phyloP scores from a whole-genome alignment of 2,888 invertebrate genomes.

The Pyralis farinalis region DNA sequence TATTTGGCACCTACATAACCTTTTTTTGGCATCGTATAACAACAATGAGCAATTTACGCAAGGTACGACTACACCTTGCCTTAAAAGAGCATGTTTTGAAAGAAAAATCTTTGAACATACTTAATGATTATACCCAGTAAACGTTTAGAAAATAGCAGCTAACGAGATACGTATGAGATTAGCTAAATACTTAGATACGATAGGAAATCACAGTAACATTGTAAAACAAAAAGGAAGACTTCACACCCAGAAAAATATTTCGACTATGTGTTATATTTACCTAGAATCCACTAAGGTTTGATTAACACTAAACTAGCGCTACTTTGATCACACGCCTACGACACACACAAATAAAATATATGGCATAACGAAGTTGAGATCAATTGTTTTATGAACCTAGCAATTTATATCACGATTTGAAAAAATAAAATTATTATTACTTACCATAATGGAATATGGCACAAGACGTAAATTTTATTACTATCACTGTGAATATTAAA shows the following conservation, averaged over 20 bases:
- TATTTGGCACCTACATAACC: slow-evolving; percentile 30
- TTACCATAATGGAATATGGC: slow-evolving; percentile 8
- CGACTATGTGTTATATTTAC: background rate
- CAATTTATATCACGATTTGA: background rate
- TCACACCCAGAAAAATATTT: background rate
- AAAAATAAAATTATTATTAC: slow-evolving; percentile 22
- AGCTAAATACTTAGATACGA: background rate
- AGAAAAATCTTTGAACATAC: no score
- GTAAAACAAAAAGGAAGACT: background rate
- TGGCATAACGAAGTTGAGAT: slow-evolving; percentile 16
- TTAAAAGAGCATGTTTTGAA: no score
- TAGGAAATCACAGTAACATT: slow-evolving; percentile 1
- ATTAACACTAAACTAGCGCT: slow-evolving; percentile 1
- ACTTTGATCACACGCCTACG: slow-evolving; percentile 11
- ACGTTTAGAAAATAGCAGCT: no score
- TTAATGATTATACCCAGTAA: no score
- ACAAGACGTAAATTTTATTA: slow-evolving; percentile 5
- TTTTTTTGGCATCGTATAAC: slow-evolving; percentile 9
- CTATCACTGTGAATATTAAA: background rate
- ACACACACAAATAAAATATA: slow-evolving; percentile 21
- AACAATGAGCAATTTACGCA: slow-evolving; percentile 2
- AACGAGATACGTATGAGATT: no score
- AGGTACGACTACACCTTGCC: no score
- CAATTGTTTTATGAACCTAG: background rate
- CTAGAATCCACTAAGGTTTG: background rate